phyloP scores from a whole-genome alignment of 2,888 invertebrate species.

The Liopterus haemorrhoidalis region DNA sequence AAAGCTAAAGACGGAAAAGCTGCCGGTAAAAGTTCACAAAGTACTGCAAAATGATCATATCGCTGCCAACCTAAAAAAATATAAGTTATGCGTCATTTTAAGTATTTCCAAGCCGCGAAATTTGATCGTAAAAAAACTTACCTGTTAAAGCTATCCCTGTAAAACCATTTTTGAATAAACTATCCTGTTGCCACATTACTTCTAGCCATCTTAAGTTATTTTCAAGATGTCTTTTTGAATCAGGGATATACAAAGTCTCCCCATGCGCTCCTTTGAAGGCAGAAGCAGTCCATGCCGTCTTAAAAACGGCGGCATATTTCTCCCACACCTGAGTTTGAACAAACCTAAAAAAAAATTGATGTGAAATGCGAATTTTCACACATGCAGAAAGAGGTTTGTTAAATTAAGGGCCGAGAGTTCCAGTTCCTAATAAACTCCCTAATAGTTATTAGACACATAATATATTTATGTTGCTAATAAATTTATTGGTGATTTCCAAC shows the following conservation, averaged over 20 bases:
- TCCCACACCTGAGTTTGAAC: conserved; percentile 56
- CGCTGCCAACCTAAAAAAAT: conserved; percentile 51
- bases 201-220: conserved; percentile 66
- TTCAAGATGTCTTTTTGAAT: conserved; percentile 61
- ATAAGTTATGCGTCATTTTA: background rate
- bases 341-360: too few relatives aligned
- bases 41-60: conserved; percentile 65
- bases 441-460: too few relatives aligned
- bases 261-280: conserved; percentile 74
- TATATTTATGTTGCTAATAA: too few relatives aligned
- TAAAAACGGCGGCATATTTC: conserved; percentile 61
- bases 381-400: too few relatives aligned
- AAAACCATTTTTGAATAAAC: conserved; percentile 50
- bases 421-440: too few relatives aligned
- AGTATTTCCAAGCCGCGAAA: background rate
- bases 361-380: too few relatives aligned
- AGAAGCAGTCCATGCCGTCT: conserved; percentile 65
- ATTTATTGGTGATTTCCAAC: too few relatives aligned
- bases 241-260: conserved; percentile 61
- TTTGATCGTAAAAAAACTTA: background rate
- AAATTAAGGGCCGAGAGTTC: too few relatives aligned
- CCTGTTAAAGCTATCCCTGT: conserved; percentile 50
- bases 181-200: conserved; percentile 56
- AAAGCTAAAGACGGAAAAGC: conserved; percentile 60
- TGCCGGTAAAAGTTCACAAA: conserved; percentile 62